Evolutionary conservation across 2,113 vertebrate species (phyloP).

Genomic region (Grammomys surdaster): DNA sequence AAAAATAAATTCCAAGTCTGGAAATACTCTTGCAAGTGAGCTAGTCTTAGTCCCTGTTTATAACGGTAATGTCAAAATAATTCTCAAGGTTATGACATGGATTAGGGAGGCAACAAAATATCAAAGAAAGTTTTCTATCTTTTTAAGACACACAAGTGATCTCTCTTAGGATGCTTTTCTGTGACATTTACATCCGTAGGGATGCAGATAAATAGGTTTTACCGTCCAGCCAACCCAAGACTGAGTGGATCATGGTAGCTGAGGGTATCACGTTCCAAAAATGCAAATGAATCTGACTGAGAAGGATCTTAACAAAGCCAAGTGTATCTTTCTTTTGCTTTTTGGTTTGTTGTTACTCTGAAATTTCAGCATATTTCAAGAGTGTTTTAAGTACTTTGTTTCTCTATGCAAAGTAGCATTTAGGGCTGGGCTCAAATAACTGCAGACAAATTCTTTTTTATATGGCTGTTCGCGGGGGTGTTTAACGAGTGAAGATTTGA

Average conservation of each 20-base stretch:
- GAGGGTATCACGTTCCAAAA: background rate
- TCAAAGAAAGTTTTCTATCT: slow-evolving; percentile 25
- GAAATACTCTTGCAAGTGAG: slow-evolving; percentile 24
- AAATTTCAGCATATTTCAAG: slow-evolving; percentile 18
- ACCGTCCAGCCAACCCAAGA: background rate
- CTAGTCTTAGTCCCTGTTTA: background rate
- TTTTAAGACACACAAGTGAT: background rate
- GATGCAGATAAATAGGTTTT: background rate
- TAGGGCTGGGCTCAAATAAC: background rate
- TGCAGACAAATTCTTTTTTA: background rate
- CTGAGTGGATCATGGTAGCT: background rate
- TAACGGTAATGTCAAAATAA: background rate
- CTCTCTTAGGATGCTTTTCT: slow-evolving; percentile 20
- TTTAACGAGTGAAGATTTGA: background rate
- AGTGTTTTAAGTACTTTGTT: background rate
- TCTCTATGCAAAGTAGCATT: background rate
- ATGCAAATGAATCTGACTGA: background rate
- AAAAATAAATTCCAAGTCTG: slow-evolving; percentile 10
- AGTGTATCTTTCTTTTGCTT: background rate
- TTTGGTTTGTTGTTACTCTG: slow-evolving; percentile 19
- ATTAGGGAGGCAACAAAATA: slow-evolving; percentile 6
- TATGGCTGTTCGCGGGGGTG: background rate
- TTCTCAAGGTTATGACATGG: background rate
- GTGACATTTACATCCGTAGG: background rate
- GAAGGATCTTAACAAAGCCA: background rate